Evolutionary conservation across 2,113 vertebrate genomes (phyloP), one percentile per base, ranked within the genome.

Genomic region (Coracopsis vasa): DNA sequence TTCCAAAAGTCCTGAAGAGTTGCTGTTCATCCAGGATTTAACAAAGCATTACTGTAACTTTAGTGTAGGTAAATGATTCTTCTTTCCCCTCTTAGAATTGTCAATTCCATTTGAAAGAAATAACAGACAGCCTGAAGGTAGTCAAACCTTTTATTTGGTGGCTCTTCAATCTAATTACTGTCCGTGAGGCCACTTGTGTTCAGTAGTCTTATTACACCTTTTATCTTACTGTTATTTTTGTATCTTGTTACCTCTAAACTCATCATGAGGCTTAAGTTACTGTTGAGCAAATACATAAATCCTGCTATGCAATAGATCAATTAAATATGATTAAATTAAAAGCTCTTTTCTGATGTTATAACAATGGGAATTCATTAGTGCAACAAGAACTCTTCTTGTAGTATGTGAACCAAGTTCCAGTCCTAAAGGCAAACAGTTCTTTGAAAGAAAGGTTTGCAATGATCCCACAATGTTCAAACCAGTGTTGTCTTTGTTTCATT

Each of bases 241-340:
- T 37, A 64, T 25, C 47, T 86, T 66, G 5, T 71, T 75, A 69
- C 31, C 27, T 65, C 21, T 73, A 58, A 92, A 81, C 44, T 39
- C 31, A 74, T 86, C 33, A 45, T 72, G 37, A 92, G 41, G 28
- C 45, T 90, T 90, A 80, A 80, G 56, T 74, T 86, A 39, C 35
- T 72, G 51, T 44, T 41, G 41, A 94, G 86, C 23, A 75, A 89
- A 96, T 65, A 61, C n/a, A 67, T 74, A 65, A 37, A 79, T 81
- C 28, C 44, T 92, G 8, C 13, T 53, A n/a, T 87, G 24, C 13
- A 56, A 44, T 44, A 31, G 45, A 9, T 37, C 41, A 89, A 62
- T 91, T 93, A 81, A 58, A 47, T 87, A 33, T 54, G 23, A 80
- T 77, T 62, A 92, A 92, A 84, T 79, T 84, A 84, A 75, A 88